These are phyloP conservation scores for Pagetopsis macropterus DNA, from an alignment of 2,797 vertebrate genomes.

Conservation along the genomic window DNA sequence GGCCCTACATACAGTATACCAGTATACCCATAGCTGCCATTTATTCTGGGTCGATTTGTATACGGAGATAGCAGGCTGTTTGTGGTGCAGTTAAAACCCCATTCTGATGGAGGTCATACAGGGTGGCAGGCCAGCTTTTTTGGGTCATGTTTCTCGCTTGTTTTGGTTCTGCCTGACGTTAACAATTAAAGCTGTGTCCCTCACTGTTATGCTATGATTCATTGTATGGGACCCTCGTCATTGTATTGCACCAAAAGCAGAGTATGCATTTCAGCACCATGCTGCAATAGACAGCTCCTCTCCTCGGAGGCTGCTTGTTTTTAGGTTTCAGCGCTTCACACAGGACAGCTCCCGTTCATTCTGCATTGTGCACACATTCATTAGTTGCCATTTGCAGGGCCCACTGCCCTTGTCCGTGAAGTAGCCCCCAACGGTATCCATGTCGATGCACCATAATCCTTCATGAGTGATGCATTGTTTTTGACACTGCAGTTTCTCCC, in stretches of 20 bases:
- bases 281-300: conserved; percentile 41
- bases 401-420: conserved; percentile 5
- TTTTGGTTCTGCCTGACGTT: background rate
- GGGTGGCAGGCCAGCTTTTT: background rate
- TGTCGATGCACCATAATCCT: conserved; percentile 17
- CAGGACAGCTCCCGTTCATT: conserved; percentile 42
- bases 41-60: conserved; percentile 1
- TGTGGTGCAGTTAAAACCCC: conserved; percentile 14
- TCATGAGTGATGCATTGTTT: conserved; percentile 28
- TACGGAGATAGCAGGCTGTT: conserved; percentile 5
- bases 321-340: conserved; percentile 51
- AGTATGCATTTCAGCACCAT: conserved; percentile 55
- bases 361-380: conserved; percentile 19
- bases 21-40: background rate
- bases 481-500: conserved; percentile 35
- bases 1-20: background rate
- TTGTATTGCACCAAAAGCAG: conserved; percentile 15
- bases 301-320: background rate
- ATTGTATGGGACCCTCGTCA: background rate
- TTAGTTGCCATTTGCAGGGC: conserved; percentile 1
- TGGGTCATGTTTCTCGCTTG: background rate
- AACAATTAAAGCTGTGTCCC: background rate
- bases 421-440: background rate
- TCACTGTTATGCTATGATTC: background rate
- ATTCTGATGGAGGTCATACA: background rate